Evolutionary conservation across 2,888 invertebrate species (phyloP).

Genomic region (Philereme transversata): DNA sequence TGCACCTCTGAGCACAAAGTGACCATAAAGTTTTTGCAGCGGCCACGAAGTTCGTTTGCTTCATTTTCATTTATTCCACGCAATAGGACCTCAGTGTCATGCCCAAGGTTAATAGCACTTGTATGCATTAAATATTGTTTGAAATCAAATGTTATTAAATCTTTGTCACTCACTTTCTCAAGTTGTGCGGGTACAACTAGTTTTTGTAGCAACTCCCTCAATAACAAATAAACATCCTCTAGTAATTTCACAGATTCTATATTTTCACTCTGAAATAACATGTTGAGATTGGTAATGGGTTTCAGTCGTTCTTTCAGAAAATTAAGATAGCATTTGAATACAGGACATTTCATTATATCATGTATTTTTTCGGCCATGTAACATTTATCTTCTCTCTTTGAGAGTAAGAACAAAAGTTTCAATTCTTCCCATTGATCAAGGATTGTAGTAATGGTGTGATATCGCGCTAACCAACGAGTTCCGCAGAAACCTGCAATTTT

Average conservation of each 20-base stretch:
- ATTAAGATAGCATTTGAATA: conserved; percentile 36
- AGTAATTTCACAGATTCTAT: conserved; percentile 38
- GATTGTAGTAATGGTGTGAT: conserved; percentile 38
- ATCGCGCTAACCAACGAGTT: conserved; percentile 40
- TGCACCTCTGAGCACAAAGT: too few species aligned
- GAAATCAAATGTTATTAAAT: conserved; percentile 4
- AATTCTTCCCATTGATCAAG: conserved; percentile 48
- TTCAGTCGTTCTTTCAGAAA: conserved; percentile 41
- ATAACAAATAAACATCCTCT: conserved; percentile 38
- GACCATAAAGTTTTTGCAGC: too few species aligned
- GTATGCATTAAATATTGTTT: too few species aligned
- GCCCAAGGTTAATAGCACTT: too few species aligned
- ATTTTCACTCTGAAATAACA: conserved; percentile 43
- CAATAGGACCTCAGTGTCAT: too few species aligned
- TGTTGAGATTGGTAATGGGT: conserved; percentile 34
- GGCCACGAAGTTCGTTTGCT: too few species aligned
- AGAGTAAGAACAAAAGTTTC: conserved; percentile 14
- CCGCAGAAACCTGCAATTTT: conserved; percentile 40
- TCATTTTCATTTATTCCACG: too few species aligned
- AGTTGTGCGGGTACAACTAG: conserved; percentile 43
- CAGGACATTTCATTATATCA: conserved; percentile 35
- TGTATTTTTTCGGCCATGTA: conserved; percentile 42
- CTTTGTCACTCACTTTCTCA: conserved; percentile 37
- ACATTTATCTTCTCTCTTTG: background rate
- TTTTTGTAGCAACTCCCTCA: conserved; percentile 36